Evolutionary conservation across 2,113 vertebrate genomes (phyloP).

Genomic region (Saguinus imperator): DNA sequence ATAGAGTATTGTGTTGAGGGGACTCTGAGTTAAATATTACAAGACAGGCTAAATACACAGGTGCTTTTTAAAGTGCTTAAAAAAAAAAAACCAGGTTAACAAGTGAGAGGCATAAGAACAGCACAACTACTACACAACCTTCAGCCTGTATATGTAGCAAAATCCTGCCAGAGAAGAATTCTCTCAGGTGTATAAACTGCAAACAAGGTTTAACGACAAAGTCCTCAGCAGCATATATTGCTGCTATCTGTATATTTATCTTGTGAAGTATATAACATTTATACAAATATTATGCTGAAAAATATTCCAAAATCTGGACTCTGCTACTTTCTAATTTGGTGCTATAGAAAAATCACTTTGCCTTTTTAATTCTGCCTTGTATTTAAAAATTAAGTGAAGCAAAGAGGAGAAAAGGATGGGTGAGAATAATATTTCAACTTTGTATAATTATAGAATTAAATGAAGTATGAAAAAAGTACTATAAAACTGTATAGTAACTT

Average conservation of each 20-base stretch:
- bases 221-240: too few relatives aligned
- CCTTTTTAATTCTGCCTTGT: background rate
- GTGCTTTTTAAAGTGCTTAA: background rate
- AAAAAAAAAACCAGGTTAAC: background rate
- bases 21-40: background rate
- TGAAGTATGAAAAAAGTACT: background rate
- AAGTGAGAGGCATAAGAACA: background rate
- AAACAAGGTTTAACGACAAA: background rate
- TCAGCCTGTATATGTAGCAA: background rate
- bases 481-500: background rate
- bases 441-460: background rate
- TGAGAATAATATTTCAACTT: background rate
- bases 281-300: background rate
- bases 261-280: background rate
- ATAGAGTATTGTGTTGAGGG: background rate
- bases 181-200: background rate
- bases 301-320: background rate
- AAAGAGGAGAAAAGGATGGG: background rate
- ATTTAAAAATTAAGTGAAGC: background rate
- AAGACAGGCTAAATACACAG: background rate
- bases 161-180: background rate
- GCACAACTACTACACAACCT: background rate
- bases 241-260: background rate
- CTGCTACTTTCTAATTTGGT: background rate
- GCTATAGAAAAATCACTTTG: background rate